Conservation (phyloP, 2,113 vertebrate species). For the Phoxinus phoxinus region DNA sequence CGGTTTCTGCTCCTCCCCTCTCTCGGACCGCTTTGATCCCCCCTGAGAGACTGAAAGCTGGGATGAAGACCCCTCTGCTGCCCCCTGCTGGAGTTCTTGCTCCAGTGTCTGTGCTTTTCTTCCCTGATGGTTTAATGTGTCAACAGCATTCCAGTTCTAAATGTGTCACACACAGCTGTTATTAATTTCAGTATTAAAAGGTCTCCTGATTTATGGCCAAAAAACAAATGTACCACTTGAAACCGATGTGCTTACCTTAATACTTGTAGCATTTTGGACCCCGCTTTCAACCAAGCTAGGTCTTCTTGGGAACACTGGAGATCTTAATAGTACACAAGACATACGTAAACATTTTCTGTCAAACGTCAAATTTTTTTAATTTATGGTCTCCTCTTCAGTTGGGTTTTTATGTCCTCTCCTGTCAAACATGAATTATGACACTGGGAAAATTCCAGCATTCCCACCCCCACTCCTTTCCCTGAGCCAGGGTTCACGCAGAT, state of each 20-base stretch:
- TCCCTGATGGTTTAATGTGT: slow-evolving; percentile 49
- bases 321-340: not conserved
- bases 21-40: slow-evolving; percentile 31
- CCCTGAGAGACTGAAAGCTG: slow-evolving; percentile 60
- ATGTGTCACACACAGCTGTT: not conserved
- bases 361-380: slow-evolving; percentile 9
- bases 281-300: slow-evolving; percentile 56
- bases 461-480: not conserved
- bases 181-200: not conserved
- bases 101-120: slow-evolving; percentile 47
- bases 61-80: slow-evolving; percentile 54
- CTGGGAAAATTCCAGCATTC: not conserved
- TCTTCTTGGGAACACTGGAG: slow-evolving; percentile 53
- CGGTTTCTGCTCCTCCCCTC: slow-evolving; percentile 30
- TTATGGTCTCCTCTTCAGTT: not conserved
- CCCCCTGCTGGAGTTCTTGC: slow-evolving; percentile 58
- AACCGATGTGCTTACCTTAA: slow-evolving; percentile 62
- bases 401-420: not conserved
- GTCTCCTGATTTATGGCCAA: not conserved
- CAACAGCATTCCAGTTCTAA: slow-evolving; percentile 57
- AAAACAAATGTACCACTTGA: not conserved
- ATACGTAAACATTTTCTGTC: not conserved
- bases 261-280: slow-evolving; percentile 56
- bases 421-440: slow-evolving; percentile 14
- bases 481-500: not conserved